These are phyloP conservation scores for Podilymbus podiceps DNA, from an alignment of 2,113 vertebrate genomes.

Conservation along the genomic window DNA sequence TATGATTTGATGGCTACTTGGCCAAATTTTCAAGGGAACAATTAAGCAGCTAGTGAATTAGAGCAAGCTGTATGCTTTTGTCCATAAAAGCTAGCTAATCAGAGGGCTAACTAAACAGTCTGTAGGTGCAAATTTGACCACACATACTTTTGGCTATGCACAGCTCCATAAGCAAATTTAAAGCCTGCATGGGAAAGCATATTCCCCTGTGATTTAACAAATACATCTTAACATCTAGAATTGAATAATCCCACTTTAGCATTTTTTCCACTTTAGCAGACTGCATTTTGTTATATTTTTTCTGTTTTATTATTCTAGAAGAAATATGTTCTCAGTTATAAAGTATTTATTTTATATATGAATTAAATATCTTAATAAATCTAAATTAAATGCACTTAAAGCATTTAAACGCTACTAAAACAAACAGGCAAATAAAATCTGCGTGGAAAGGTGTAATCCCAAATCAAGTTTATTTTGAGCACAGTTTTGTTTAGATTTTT, in stretches of 20 bases:
- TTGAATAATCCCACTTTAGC: not conserved
- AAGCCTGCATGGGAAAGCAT: not conserved
- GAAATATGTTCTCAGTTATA: not conserved
- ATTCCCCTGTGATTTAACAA: not conserved
- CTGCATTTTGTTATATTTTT: not conserved
- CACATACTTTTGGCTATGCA: not conserved
- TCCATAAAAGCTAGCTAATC: not conserved
- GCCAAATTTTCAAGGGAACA: not conserved
- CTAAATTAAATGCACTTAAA: not conserved
- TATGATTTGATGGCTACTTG: constrained; percentile 32
- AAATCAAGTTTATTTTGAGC: not conserved
- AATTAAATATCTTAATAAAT: constrained; percentile 13
- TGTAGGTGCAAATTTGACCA: not conserved
- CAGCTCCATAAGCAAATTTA: not conserved
- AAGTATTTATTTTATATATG: not conserved
- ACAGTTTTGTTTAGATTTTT: constrained; percentile 21
- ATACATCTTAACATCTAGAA: not conserved
- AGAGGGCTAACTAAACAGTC: not conserved
- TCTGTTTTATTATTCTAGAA: not conserved
- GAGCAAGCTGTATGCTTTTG: not conserved
- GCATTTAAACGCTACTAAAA: not conserved
- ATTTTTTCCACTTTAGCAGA: not conserved
- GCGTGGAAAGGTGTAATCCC: not conserved
- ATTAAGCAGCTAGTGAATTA: not conserved
- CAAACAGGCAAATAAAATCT: not conserved